Base-by-base conservation (phyloP, 1,140 invertebrate species). In the Cheumatopsyche charites region DNA sequence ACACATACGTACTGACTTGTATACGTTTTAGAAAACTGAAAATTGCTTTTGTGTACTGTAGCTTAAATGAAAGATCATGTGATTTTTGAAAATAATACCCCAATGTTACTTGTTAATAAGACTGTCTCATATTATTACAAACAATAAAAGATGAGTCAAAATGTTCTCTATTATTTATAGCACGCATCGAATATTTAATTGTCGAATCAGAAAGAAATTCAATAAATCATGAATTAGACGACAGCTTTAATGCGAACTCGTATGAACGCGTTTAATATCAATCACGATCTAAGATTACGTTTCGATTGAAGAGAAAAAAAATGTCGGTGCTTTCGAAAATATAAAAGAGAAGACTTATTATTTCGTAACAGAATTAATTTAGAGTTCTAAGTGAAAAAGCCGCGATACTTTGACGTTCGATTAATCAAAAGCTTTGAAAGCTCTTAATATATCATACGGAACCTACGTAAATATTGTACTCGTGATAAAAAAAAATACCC, bases 311-410 rank as follows among this genome's bases (percentile, higher is more conserved):
- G 19, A 52, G 19, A 52, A 19, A 52, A 58, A 9, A 23, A 25
- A 13, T 58, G 55, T 58, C 66, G 66, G 47, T 42, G 25, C 66
- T 12, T 52, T 68, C 25, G 47, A 52, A 68, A 6, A 58, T 58
- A 58, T 58, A 68, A 68, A 55, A 36, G 66, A 36, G 66, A 9
- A 36, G 15, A 13, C 41, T 68, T 41, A 42, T 68, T 47, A 55
- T 68, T 55, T 55, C 36, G 47, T 47, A 41, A 25, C 49, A 55
- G 36, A 68, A 68, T 68, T 68, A 68, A 68, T 43, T 47, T 68
- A 68, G 36, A 68, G 47, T 68, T 68, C 66, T 29, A 21, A 68
- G 45, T 13, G 36, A 66, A 68, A 68, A 68, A 55, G 49, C 66
- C 66, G 66, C 47, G n/a, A 15, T 23, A 29, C 3, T 68, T 68